These are phyloP conservation scores for Lathamus discolor DNA, from an alignment of 2,113 vertebrate genomes.

Conservation along the genomic window DNA sequence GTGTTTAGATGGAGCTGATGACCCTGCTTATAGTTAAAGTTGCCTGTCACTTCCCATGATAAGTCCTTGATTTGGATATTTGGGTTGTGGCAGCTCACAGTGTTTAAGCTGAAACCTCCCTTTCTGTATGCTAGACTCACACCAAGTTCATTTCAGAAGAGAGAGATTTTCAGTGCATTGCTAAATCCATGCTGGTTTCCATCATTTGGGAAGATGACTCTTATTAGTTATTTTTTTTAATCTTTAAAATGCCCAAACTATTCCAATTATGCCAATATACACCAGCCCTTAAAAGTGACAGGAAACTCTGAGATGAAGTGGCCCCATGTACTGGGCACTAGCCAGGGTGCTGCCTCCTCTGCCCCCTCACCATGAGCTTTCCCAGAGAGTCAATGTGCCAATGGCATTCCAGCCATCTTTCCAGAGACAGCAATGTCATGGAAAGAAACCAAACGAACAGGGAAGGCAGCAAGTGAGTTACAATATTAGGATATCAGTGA, in stretches of 20 bases:
- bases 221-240: background rate
- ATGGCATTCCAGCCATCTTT: background rate
- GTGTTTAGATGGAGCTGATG: constrained; percentile 15
- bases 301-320: background rate
- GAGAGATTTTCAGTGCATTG: background rate
- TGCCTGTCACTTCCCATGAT: constrained; percentile 20
- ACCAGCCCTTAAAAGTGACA: background rate
- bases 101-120: background rate
- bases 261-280: background rate
- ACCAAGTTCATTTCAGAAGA: background rate
- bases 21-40: background rate
- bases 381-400: background rate
- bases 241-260: background rate
- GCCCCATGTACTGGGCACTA: background rate
- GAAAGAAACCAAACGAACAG: background rate
- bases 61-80: background rate
- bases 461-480: background rate
- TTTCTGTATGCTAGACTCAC: fast-evolving
- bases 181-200: background rate
- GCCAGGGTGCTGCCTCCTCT: constrained; percentile 9
- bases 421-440: background rate
- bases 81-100: background rate
- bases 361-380: background rate
- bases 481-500: background rate
- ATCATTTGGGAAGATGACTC: background rate